These are phyloP conservation scores for Allophyes oxyacanthae DNA, from an alignment of 2,888 invertebrate species.

Conservation along the genomic window DNA sequence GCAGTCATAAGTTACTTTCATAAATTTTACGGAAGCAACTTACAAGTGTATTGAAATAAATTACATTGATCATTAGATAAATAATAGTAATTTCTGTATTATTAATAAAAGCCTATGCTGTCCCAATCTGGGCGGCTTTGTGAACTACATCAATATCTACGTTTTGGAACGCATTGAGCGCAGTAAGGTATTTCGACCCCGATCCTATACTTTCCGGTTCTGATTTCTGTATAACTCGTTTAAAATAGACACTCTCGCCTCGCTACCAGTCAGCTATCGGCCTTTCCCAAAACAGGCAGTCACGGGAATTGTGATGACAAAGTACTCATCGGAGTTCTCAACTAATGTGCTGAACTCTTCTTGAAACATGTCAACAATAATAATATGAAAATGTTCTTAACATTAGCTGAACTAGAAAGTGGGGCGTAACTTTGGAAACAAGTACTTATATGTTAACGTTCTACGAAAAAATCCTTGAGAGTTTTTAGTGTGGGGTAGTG, in stretches of 20 bases:
- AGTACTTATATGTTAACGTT: background rate
- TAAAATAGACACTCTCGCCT: background rate
- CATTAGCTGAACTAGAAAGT: constrained; percentile 7
- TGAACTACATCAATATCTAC: too few species aligned
- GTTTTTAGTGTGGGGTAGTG: background rate
- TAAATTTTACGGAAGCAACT: too few species aligned
- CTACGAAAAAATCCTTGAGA: background rate
- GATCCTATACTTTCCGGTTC: too few species aligned
- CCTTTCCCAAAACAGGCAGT: constrained; percentile 18
- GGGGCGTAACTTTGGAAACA: background rate
- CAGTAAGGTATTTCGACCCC: too few species aligned
- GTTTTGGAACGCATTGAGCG: too few species aligned
- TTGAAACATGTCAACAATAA: constrained; percentile 24
- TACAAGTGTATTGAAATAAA: too few species aligned
- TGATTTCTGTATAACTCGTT: too few species aligned
- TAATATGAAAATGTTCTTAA: constrained; percentile 8
- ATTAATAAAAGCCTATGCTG: too few species aligned
- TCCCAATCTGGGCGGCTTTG: too few species aligned
- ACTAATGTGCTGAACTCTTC: constrained; percentile 39
- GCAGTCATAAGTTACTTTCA: too few species aligned
- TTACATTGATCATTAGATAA: too few species aligned
- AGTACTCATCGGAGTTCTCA: constrained; percentile 41
- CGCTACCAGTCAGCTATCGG: constrained; percentile 12
- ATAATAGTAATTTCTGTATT: too few species aligned
- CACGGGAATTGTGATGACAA: constrained; percentile 48